Percentiles rank a stretch among this genome's conserved stretches.
phyloP scores from a whole-genome alignment of 2,888 invertebrate genomes.

The Ormyrus labotus region DNA sequence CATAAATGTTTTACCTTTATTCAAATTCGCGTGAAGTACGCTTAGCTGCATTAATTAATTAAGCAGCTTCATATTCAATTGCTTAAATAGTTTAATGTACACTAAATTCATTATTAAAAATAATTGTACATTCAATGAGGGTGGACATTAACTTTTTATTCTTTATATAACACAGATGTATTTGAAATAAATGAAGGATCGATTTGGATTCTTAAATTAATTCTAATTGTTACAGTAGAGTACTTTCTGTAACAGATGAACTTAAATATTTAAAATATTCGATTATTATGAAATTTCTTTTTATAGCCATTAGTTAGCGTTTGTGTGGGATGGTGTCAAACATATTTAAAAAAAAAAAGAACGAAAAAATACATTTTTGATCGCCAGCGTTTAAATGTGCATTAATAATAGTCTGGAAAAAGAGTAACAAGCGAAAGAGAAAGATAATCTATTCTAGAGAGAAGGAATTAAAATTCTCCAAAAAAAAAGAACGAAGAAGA shows the following conservation, averaged over 20 bases:
- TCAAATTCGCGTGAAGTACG: background rate
- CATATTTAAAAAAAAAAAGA: background rate
- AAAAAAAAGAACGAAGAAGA: slow-evolving; percentile 26
- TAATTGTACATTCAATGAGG: too few species aligned
- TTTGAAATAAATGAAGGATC: too few species aligned
- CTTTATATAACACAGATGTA: too few species aligned
- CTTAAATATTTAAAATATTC: too few species aligned
- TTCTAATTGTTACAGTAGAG: slow-evolving; percentile 4
- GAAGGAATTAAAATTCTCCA: slow-evolving; percentile 43
- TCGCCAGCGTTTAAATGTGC: slow-evolving; percentile 52
- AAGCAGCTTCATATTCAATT: background rate
- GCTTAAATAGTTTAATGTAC: too few species aligned
- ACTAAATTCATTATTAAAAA: too few species aligned
- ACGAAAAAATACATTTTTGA: slow-evolving; percentile 54
- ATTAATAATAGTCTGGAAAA: slow-evolving; percentile 42
- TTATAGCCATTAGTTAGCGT: too few species aligned
- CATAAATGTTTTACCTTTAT: background rate
- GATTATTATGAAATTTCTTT: too few species aligned
- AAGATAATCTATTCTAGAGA: slow-evolving; percentile 39
- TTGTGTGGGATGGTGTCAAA: too few species aligned
- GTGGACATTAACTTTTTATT: too few species aligned
- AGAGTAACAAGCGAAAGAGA: slow-evolving; percentile 16
- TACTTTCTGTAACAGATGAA: background rate
- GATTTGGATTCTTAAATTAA: background rate
- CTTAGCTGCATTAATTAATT: slow-evolving; percentile 5